Evolutionary conservation across 2,888 invertebrate genomes (phyloP).

Genomic region (Harpalus rufipes): DNA sequence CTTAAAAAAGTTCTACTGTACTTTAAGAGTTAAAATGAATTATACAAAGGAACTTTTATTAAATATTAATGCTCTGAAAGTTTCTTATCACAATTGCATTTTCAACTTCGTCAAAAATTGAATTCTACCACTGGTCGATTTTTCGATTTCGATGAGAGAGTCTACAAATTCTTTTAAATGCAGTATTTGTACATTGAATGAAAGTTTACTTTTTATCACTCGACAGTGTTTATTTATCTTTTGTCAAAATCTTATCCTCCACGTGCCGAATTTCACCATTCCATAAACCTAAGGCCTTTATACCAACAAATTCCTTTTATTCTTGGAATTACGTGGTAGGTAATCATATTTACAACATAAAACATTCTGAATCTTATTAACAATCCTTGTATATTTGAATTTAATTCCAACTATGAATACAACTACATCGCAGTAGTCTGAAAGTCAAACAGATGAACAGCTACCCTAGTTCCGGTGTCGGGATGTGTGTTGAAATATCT

Average conservation of each 20-base stretch:
- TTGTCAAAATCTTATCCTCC: neutral
- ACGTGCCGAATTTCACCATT: neutral
- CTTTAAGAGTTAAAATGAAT: no score
- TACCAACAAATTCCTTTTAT: neutral
- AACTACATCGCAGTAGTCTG: slow-evolving; percentile 9
- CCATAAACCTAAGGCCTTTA: neutral
- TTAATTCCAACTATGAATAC: neutral
- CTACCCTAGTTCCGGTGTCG: neutral
- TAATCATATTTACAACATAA: neutral
- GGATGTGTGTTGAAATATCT: slow-evolving; percentile 14
- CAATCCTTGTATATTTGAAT: neutral
- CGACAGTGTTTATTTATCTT: no score
- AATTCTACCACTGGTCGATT: no score
- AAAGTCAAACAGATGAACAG: slow-evolving; percentile 23
- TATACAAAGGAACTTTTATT: no score
- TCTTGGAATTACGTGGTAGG: neutral
- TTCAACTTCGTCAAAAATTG: no score
- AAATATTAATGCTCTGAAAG: no score
- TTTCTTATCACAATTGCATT: no score
- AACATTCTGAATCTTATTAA: neutral
- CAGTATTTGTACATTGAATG: no score
- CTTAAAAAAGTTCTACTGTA: no score
- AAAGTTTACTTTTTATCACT: no score
- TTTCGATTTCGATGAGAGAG: no score
- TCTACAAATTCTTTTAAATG: no score